Evolutionary conservation across 2,888 invertebrate species (phyloP).

Genomic region (Patella pellucida): DNA sequence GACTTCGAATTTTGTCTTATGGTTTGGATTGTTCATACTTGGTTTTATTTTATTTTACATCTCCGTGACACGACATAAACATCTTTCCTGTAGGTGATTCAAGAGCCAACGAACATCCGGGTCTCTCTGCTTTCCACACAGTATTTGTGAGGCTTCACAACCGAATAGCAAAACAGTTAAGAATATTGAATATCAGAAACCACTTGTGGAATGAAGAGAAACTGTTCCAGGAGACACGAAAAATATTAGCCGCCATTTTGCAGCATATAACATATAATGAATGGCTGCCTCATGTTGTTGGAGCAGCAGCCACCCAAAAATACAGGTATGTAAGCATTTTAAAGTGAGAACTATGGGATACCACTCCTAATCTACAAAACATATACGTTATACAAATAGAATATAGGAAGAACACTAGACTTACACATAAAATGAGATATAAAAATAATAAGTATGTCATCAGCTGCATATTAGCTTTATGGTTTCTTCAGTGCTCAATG

Average conservation of each 20-base stretch:
- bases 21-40: too few species aligned
- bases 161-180: constrained; percentile 81
- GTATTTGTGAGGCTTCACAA: constrained; percentile 85
- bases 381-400: too few species aligned
- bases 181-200: constrained; percentile 78
- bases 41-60: too few species aligned
- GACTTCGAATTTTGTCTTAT: too few species aligned
- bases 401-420: too few species aligned
- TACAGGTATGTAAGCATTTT: too few species aligned
- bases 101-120: constrained; percentile 88
- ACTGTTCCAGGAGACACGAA: constrained; percentile 71
- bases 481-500: too few species aligned
- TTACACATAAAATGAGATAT: too few species aligned
- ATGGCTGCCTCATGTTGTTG: constrained; percentile 83
- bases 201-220: constrained; percentile 80
- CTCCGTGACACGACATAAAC: not conserved
- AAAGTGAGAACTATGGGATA: too few species aligned
- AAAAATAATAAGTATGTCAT: too few species aligned
- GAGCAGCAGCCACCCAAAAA: constrained; percentile 21
- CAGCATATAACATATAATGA: constrained; percentile 70
- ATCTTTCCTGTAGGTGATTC: constrained; percentile 77
- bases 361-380: too few species aligned
- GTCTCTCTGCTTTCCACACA: constrained; percentile 87
- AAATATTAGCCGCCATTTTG: constrained; percentile 82
- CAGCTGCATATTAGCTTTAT: too few species aligned